phyloP scores from a whole-genome alignment of 2,888 invertebrate genomes.

The Cephus pulcher region DNA sequence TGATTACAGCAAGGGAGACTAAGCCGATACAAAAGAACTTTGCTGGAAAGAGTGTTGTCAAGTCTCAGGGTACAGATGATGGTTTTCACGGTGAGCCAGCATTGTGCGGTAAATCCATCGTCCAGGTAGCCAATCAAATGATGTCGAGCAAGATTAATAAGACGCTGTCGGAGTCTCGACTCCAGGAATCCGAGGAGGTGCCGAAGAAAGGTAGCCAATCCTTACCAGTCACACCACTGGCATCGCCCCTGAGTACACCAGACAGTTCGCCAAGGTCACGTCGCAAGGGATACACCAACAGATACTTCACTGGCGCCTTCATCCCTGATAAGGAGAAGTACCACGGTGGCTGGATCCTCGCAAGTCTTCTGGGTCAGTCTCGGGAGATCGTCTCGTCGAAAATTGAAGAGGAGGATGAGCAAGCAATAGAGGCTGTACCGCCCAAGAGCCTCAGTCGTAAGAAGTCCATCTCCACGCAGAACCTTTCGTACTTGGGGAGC shows the following conservation, averaged over 20 bases:
- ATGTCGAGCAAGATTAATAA: slow-evolving; percentile 55
- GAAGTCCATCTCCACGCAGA: slow-evolving; percentile 63
- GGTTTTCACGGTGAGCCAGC: slow-evolving; percentile 73
- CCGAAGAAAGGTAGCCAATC: slow-evolving; percentile 73
- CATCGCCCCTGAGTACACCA: slow-evolving; percentile 74
- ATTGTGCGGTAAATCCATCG: slow-evolving; percentile 76
- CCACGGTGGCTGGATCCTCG: slow-evolving; percentile 75
- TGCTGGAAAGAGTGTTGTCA: slow-evolving; percentile 44
- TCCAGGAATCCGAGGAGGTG: slow-evolving; percentile 25
- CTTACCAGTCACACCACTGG: slow-evolving; percentile 76
- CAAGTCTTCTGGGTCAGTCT: slow-evolving; percentile 75
- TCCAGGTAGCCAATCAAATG: slow-evolving; percentile 67
- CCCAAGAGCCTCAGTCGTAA: slow-evolving; percentile 59
- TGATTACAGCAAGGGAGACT: slow-evolving; percentile 30
- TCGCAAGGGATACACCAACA: slow-evolving; percentile 68
- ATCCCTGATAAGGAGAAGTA: slow-evolving; percentile 61
- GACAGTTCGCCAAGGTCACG: slow-evolving; percentile 70
- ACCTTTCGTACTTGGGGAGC: slow-evolving; percentile 57
- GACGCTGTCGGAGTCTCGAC: slow-evolving; percentile 6
- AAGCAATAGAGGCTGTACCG: slow-evolving; percentile 39
- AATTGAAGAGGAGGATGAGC: slow-evolving; percentile 72
- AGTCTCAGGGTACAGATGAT: slow-evolving; percentile 77
- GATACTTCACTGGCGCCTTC: slow-evolving; percentile 72
- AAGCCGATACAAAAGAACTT: slow-evolving; percentile 27
- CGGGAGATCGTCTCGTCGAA: slow-evolving; percentile 72